These are phyloP conservation scores for Psilanteris sp. DNA, from an alignment of 1,140 invertebrate genomes.

Conservation along the genomic window DNA sequence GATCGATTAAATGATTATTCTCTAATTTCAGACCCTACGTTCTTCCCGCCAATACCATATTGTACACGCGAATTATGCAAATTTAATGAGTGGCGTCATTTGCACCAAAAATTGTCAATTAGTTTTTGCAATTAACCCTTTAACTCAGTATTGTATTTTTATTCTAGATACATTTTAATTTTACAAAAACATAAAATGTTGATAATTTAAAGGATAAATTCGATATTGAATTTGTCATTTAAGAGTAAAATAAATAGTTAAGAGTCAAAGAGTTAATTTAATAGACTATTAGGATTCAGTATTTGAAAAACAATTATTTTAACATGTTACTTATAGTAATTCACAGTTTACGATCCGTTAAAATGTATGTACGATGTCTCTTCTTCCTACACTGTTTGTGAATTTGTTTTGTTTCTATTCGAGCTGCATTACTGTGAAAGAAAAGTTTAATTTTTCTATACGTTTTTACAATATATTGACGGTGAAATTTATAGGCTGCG, in stretches of 20 bases:
- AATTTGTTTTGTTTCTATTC: slow-evolving; percentile 17
- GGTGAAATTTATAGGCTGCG: slow-evolving; percentile 2
- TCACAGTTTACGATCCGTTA: slow-evolving; percentile 50
- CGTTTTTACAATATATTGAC: slow-evolving; percentile 16
- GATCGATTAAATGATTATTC: background rate
- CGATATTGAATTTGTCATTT: too few relatives aligned
- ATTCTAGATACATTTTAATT: too few relatives aligned
- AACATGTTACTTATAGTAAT: slow-evolving; percentile 34
- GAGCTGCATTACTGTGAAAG: slow-evolving; percentile 43
- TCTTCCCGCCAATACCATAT: slow-evolving; percentile 19
- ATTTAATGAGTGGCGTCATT: slow-evolving; percentile 2
- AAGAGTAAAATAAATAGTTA: too few relatives aligned
- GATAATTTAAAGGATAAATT: too few relatives aligned
- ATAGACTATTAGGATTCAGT: slow-evolving; percentile 24
- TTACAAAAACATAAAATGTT: too few relatives aligned
- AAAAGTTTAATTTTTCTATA: slow-evolving; percentile 13
- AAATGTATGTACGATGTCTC: slow-evolving; percentile 6
- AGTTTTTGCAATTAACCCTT: slow-evolving; percentile 33
- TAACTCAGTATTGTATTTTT: too few relatives aligned
- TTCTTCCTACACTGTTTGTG: background rate
- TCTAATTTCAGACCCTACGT: slow-evolving; percentile 21
- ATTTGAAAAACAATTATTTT: slow-evolving; percentile 40
- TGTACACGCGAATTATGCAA: background rate
- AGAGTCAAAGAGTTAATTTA: background rate
- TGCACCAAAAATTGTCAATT: slow-evolving; percentile 32